A percentile compares a stretch with the other conserved stretches of the same genome.
Conservation (phyloP, 1,140 invertebrate genomes). For the Diprion similis region DNA sequence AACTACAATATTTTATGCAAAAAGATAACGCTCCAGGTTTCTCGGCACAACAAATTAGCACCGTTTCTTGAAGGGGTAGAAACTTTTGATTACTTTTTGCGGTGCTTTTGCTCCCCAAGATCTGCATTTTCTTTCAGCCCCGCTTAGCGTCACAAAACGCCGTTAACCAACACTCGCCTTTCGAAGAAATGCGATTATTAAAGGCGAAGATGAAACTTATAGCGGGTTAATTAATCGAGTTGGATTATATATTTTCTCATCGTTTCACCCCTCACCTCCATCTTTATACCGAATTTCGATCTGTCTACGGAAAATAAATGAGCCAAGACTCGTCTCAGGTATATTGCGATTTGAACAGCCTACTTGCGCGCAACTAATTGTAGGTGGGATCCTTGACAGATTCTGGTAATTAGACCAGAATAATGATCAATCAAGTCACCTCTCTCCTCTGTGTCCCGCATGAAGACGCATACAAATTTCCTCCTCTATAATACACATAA, state of each 20-base stretch:
- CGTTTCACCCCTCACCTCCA: too few relatives aligned
- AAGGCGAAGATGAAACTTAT: too few relatives aligned
- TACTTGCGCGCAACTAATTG: too few relatives aligned
- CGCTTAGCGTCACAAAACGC: background rate
- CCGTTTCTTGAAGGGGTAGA: background rate
- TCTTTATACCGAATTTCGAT: too few relatives aligned
- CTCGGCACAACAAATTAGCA: background rate
- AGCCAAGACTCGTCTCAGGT: too few relatives aligned
- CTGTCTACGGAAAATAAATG: too few relatives aligned
- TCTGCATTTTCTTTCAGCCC: background rate
- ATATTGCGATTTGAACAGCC: too few relatives aligned
- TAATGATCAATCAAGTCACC: background rate
- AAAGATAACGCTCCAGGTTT: background rate
- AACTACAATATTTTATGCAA: background rate
- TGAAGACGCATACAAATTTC: background rate
- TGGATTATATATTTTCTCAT: too few relatives aligned
- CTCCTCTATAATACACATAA: background rate
- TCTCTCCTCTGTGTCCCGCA: background rate
- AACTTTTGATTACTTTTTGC: background rate
- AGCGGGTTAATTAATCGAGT: too few relatives aligned
- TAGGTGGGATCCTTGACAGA: too few relatives aligned
- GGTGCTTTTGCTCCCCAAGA: background rate
- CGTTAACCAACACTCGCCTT: background rate
- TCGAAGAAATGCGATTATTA: too few relatives aligned
- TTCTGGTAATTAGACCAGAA: too few relatives aligned